These are phyloP conservation scores for Willowsia nigromaculata DNA, from an alignment of 2,888 invertebrate genomes.

Conservation along the genomic window DNA sequence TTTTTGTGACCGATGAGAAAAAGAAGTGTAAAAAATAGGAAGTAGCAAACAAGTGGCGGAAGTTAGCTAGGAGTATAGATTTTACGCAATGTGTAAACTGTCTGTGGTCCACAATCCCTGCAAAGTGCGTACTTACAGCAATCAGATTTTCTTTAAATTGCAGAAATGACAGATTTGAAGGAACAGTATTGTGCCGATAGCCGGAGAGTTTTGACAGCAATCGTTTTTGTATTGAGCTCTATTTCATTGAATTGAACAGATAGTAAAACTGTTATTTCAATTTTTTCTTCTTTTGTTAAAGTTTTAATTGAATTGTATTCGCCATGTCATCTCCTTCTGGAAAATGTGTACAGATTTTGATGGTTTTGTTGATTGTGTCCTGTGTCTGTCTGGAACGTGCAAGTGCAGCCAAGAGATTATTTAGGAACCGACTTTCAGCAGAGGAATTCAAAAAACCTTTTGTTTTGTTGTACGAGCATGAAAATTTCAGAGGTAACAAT, in stretches of 20 bases:
- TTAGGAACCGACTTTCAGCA: constrained; percentile 4
- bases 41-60: not conserved
- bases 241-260: no score
- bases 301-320: not conserved
- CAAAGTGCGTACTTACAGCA: not conserved
- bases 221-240: not conserved
- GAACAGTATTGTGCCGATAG: not conserved
- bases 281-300: no score
- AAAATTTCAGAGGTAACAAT: constrained; percentile 69
- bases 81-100: not conserved
- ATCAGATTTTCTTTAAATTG: constrained; percentile 45
- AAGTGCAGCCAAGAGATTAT: constrained; percentile 1
- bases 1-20: not conserved
- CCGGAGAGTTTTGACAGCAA: not conserved
- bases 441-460: constrained; percentile 58
- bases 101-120: not conserved
- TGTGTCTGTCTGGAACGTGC: not conserved
- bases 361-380: constrained; percentile 8
- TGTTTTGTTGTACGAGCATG: constrained; percentile 72
- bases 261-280: no score
- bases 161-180: not conserved
- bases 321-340: not conserved
- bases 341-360: constrained; percentile 1
- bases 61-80: not conserved
- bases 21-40: constrained; percentile 28